These are phyloP conservation scores for Anthophora plumipes DNA, from an alignment of 2,888 invertebrate species.

Conservation along the genomic window DNA sequence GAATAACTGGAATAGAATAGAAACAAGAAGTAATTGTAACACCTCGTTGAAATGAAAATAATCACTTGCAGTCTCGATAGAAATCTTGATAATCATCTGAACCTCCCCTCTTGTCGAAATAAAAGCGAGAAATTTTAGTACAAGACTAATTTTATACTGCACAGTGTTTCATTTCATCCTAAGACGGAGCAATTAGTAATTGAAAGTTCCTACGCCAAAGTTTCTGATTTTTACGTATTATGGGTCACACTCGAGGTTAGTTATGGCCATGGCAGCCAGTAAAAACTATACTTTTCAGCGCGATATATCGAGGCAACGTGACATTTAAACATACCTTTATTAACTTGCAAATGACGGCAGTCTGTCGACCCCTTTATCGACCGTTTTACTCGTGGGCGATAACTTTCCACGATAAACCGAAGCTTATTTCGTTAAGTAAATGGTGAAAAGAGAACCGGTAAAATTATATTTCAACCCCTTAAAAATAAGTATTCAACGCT, in stretches of 20 bases:
- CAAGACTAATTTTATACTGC: too few species aligned
- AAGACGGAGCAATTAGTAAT: neutral
- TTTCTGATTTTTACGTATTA: too few species aligned
- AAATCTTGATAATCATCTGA: too few species aligned
- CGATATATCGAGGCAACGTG: slow-evolving; percentile 5
- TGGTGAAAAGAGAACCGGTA: neutral
- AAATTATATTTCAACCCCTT: neutral
- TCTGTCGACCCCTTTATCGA: slow-evolving; percentile 52
- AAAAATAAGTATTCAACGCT: slow-evolving; percentile 24
- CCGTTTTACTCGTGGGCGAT: slow-evolving; percentile 52
- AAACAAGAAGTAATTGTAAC: too few species aligned
- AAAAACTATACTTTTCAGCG: slow-evolving; percentile 4
- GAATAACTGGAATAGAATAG: too few species aligned
- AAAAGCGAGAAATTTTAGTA: too few species aligned
- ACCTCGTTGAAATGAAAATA: too few species aligned
- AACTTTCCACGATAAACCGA: slow-evolving; percentile 58
- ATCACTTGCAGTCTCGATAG: too few species aligned
- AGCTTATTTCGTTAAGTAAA: slow-evolving; percentile 23
- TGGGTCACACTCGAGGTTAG: neutral
- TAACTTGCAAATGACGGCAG: slow-evolving; percentile 57
- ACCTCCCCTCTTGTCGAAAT: too few species aligned
- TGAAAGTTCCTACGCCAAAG: neutral
- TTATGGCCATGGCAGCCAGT: neutral
- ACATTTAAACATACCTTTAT: slow-evolving; percentile 51
- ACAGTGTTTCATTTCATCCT: too few species aligned